Conservation (phyloP, 2,113 vertebrate species). For the Sphyrna mokarran region DNA sequence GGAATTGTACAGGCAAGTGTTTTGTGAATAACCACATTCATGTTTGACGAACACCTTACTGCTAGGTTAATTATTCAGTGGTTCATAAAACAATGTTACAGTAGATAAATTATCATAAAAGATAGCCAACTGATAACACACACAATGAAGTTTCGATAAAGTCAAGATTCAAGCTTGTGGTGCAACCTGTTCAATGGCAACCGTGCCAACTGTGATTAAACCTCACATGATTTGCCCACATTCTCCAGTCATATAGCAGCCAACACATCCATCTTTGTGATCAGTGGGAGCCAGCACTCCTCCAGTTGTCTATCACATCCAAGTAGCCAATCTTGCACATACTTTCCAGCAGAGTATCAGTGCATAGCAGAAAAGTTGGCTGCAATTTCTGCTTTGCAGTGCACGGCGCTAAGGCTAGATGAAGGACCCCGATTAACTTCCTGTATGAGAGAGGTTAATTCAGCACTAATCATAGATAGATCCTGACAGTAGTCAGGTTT, state of each 20-base stretch:
- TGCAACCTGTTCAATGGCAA: background rate
- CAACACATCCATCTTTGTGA: too few relatives aligned
- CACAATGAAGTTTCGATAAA: too few relatives aligned
- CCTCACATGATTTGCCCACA: too few relatives aligned
- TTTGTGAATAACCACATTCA: background rate
- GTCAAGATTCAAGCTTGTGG: background rate
- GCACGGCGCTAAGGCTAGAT: background rate
- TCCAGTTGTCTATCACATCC: background rate
- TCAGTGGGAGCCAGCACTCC: background rate
- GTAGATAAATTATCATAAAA: background rate
- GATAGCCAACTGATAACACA: too few relatives aligned
- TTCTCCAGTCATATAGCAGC: too few relatives aligned
- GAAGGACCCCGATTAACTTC: background rate
- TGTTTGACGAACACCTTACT: background rate
- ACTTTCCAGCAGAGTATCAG: background rate
- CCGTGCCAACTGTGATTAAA: too few relatives aligned
- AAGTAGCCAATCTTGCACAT: background rate
- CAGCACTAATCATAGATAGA: background rate
- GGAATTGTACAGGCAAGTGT: background rate
- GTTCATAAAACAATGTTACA: background rate
- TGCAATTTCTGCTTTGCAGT: background rate
- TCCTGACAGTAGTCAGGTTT: background rate
- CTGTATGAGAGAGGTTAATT: background rate
- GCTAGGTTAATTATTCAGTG: background rate
- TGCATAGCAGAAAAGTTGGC: background rate